These are phyloP conservation scores for Ovis aries DNA, from an alignment of 2,113 vertebrate species.

Conservation along the genomic window DNA sequence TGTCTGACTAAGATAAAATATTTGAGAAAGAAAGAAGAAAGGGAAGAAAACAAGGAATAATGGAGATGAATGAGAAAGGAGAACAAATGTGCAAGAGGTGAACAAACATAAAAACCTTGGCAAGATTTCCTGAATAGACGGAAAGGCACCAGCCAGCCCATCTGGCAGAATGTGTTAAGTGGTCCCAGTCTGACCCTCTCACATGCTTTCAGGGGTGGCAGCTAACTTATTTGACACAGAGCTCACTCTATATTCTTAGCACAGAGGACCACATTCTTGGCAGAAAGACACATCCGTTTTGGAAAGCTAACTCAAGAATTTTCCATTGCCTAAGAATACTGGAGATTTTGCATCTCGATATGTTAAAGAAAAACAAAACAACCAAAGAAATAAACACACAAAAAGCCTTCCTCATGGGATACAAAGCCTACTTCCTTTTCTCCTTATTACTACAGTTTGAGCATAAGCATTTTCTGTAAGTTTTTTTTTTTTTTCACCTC, in stretches of 20 bases:
- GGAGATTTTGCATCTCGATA: rapidly evolving
- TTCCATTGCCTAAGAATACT: neutral
- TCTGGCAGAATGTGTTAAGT: neutral
- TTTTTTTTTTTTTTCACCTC: neutral
- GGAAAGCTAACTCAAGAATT: neutral
- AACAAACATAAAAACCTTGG: neutral
- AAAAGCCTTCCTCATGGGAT: neutral
- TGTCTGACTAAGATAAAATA: neutral
- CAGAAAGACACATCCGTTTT: neutral
- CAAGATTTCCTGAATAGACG: neutral
- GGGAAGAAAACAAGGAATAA: neutral
- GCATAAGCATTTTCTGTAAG: neutral
- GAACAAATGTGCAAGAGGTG: rapidly evolving
- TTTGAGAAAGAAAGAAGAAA: neutral
- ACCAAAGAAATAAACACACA: neutral
- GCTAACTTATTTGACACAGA: neutral
- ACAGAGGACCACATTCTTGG: rapidly evolving
- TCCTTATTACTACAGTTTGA: neutral
- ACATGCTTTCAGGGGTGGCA: neutral
- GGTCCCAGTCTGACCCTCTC: rapidly evolving
- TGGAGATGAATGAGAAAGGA: neutral
- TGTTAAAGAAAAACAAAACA: neutral
- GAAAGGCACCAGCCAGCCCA: neutral
- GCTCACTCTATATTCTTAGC: neutral
- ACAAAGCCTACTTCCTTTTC: neutral